These are phyloP conservation scores for Spilarctia lutea DNA, from an alignment of 2,888 invertebrate species.

Conservation along the genomic window DNA sequence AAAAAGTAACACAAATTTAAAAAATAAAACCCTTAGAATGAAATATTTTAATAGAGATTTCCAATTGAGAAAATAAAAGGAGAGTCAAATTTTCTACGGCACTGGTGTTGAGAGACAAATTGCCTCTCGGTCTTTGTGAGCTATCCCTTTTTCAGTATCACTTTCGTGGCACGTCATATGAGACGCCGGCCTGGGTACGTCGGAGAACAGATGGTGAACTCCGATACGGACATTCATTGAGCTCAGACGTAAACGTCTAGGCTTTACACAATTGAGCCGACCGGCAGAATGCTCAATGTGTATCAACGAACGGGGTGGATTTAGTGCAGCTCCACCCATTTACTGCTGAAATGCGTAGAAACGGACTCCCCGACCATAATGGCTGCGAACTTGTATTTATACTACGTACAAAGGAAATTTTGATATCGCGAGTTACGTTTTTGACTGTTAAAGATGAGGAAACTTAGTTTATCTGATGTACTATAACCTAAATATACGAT, in stretches of 20 bases:
- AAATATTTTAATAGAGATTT: no score
- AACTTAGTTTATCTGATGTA: neutral
- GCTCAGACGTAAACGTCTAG: slow-evolving; percentile 3
- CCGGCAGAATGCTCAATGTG: slow-evolving; percentile 1
- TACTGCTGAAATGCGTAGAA: slow-evolving; percentile 24
- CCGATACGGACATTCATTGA: slow-evolving; percentile 5
- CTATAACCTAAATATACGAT: neutral
- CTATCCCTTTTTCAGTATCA: slow-evolving; percentile 6
- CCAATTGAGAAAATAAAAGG: slow-evolving; percentile 1
- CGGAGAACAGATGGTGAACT: neutral
- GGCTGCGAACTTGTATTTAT: neutral
- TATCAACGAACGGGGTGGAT: slow-evolving; percentile 7
- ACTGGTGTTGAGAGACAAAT: slow-evolving; percentile 8
- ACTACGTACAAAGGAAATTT: slow-evolving; percentile 2
- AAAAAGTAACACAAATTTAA: no score
- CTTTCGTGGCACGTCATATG: neutral
- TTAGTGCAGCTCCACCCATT: slow-evolving; percentile 19
- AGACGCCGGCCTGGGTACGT: slow-evolving; percentile 5
- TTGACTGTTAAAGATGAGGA: neutral
- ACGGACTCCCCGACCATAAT: slow-evolving; percentile 15
- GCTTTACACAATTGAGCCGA: slow-evolving; percentile 1
- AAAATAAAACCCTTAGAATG: no score
- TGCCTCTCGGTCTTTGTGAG: neutral
- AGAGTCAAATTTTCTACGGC: slow-evolving; percentile 21
- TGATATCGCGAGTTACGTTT: slow-evolving; percentile 16